Conservation (phyloP, 2,113 vertebrate species). For the Clinocottus analis region DNA sequence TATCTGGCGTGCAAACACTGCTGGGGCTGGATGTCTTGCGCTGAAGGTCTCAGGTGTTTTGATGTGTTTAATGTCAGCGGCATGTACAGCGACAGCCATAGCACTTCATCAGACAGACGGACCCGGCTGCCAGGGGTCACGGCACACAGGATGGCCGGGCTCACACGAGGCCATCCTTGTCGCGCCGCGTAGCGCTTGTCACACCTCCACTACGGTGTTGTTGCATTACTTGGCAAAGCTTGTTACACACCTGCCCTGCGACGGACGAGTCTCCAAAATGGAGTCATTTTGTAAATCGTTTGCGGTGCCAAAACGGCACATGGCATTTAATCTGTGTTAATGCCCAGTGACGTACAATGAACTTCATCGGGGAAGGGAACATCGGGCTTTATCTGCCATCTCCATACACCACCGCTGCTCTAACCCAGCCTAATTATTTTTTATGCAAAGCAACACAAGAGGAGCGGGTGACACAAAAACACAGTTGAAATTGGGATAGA, state of each 20-base stretch:
- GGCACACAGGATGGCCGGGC: conserved; percentile 17
- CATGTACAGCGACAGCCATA: conserved; percentile 25
- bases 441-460: conserved; percentile 70
- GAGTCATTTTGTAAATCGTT: conserved; percentile 60
- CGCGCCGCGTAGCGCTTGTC: conserved; percentile 46
- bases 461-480: conserved; percentile 74
- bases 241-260: conserved; percentile 56
- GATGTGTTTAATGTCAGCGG: conserved; percentile 48
- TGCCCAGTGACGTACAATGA: conserved; percentile 47
- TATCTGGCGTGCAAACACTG: conserved; percentile 19
- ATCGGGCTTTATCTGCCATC: conserved; percentile 51
- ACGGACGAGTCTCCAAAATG: conserved; percentile 45
- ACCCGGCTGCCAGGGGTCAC: conserved; percentile 45
- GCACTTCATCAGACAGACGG: conserved; percentile 45
- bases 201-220: conserved; percentile 35
- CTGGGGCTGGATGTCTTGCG: conserved; percentile 8
- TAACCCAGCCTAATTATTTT: conserved; percentile 75
- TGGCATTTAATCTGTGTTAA: conserved; percentile 40
- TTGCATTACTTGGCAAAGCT: conserved; percentile 28
- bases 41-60: conserved; percentile 54
- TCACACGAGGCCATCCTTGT: conserved; percentile 37
- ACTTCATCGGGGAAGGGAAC: conserved; percentile 52
- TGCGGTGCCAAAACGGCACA: conserved; percentile 38
- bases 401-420: conserved; percentile 46
- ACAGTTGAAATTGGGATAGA: conserved; percentile 73